phyloP scores from a whole-genome alignment of 2,888 invertebrate genomes.

The Lasioglossum figueresi region DNA sequence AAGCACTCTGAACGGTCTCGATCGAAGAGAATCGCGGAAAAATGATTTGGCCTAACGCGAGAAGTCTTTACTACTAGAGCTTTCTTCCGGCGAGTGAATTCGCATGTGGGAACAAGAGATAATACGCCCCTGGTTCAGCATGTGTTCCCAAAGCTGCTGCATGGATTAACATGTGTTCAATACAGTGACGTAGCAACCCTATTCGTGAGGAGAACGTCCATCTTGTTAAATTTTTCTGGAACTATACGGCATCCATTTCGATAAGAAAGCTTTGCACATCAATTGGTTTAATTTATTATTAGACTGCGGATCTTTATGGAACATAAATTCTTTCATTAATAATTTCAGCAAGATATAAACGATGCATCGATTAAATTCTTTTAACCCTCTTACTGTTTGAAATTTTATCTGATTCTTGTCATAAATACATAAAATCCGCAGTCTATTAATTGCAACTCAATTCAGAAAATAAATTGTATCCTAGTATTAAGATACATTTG shows the following conservation, averaged over 20 bases:
- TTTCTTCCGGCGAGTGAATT: conserved; percentile 35
- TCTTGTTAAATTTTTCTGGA: neutral
- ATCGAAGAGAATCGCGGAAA: conserved; percentile 25
- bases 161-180: conserved; percentile 23
- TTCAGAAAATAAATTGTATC: neutral
- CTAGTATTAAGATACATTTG: neutral
- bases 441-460: neutral
- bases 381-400: too few species aligned
- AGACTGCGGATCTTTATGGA: too few species aligned
- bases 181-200: conserved; percentile 42
- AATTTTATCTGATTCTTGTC: too few species aligned
- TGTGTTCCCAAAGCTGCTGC: conserved; percentile 28
- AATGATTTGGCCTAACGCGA: conserved; percentile 67
- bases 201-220: neutral
- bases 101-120: conserved; percentile 15
- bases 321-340: too few species aligned
- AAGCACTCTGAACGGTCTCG: conserved; percentile 31
- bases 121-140: conserved; percentile 15
- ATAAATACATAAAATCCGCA: too few species aligned
- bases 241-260: neutral
- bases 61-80: conserved; percentile 30
- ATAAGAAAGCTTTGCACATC: neutral
- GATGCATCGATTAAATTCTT: too few species aligned
- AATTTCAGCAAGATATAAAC: too few species aligned
- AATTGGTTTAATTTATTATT: neutral